phyloP scores from a whole-genome alignment of 2,113 vertebrate species.

The Dicrurus megarhynchus region DNA sequence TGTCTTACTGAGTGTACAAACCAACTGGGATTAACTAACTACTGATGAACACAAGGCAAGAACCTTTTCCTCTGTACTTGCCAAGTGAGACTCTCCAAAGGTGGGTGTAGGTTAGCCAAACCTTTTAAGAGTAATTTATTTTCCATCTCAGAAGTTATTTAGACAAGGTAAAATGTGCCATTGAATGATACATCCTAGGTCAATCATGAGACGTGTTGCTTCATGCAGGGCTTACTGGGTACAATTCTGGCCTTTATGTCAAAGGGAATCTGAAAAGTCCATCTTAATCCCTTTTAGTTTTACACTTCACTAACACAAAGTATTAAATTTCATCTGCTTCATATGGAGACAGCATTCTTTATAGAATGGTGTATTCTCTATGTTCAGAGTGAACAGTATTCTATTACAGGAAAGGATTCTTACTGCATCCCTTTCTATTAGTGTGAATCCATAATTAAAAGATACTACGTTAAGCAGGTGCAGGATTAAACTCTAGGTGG shows the following conservation, averaged over 20 bases:
- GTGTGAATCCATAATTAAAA: conserved; percentile 32
- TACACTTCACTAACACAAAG: neutral
- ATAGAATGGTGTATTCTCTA: neutral
- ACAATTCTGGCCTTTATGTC: neutral
- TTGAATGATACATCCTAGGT: neutral
- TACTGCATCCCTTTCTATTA: neutral
- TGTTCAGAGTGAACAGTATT: neutral
- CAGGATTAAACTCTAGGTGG: neutral
- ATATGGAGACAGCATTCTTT: neutral
- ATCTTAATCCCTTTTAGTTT: neutral
- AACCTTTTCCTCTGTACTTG: neutral
- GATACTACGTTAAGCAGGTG: neutral
- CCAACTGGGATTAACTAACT: neutral
- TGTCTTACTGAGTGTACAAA: neutral
- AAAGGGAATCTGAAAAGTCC: neutral
- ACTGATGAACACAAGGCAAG: neutral
- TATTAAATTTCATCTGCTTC: neutral
- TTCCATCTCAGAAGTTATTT: neutral
- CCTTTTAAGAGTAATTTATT: neutral
- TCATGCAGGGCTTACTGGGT: neutral
- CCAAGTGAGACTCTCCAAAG: neutral
- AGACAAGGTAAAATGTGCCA: neutral
- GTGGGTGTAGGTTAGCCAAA: neutral
- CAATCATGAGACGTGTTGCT: neutral
- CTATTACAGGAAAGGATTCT: neutral